Conservation (phyloP, 2,797 vertebrate species). For the Sorex maritimensis region DNA sequence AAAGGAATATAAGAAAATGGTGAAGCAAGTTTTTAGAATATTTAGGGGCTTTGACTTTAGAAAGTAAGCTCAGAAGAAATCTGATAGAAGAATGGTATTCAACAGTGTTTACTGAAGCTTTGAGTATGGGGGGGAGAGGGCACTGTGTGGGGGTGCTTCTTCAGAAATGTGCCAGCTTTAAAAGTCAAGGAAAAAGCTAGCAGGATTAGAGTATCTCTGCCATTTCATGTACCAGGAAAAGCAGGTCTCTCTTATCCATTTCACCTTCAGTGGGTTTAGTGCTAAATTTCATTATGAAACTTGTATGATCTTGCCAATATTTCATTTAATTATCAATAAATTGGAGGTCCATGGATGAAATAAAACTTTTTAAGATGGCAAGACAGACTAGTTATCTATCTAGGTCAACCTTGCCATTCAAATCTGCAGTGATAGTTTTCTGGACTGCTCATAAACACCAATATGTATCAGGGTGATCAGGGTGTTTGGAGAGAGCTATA, state of each 20-base stretch:
- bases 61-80: slow-evolving; percentile 31
- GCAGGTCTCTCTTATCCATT: background rate
- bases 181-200: background rate
- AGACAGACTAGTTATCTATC: background rate
- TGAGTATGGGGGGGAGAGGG: too few species aligned
- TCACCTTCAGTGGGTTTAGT: background rate
- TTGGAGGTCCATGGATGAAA: background rate
- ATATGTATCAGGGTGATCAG: background rate
- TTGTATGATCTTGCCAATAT: background rate
- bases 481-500: background rate
- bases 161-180: too few species aligned
- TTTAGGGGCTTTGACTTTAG: slow-evolving; percentile 26
- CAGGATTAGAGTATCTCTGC: background rate
- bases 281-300: slow-evolving; percentile 27
- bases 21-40: background rate
- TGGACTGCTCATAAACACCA: background rate
- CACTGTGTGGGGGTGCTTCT: background rate
- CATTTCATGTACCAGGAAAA: background rate
- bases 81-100: background rate
- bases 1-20: slow-evolving; percentile 6
- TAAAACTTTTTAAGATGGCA: background rate
- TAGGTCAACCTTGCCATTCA: background rate
- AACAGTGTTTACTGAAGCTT: background rate
- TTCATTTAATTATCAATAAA: background rate
- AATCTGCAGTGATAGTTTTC: background rate